Conservation (phyloP, 2,113 vertebrate species). For the Mugil cephalus region DNA sequence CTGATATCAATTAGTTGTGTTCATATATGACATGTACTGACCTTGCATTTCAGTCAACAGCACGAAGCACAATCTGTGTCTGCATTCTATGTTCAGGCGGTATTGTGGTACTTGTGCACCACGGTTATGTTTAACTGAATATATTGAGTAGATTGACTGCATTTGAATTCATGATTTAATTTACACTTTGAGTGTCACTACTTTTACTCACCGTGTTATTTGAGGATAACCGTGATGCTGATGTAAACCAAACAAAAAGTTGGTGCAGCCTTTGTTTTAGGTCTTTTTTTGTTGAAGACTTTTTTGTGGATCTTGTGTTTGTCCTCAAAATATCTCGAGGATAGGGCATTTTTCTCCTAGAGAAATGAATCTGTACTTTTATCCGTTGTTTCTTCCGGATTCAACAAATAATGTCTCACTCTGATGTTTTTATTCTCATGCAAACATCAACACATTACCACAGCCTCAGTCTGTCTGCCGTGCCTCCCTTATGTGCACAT, state of each 20-base stretch:
- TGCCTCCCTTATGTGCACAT: conserved; percentile 17
- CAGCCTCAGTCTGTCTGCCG: conserved; percentile 10
- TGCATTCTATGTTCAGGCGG: not conserved
- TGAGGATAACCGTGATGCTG: no score
- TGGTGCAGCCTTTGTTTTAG: not conserved
- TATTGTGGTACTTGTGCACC: not conserved
- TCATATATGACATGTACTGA: conserved; percentile 8
- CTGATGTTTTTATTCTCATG: conserved; percentile 14
- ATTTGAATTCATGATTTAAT: not conserved
- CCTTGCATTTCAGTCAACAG: not conserved
- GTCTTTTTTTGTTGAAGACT: conserved; percentile 5
- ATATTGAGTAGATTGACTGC: not conserved
- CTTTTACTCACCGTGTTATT: no score
- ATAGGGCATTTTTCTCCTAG: conserved; percentile 20
- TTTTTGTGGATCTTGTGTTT: not conserved
- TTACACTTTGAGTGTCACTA: no score
- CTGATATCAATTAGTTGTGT: not conserved
- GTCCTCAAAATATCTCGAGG: not conserved
- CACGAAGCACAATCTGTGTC: not conserved
- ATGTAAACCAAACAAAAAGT: no score
- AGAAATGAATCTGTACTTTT: conserved; percentile 29
- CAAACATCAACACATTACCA: conserved; percentile 34
- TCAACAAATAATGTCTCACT: conserved; percentile 31
- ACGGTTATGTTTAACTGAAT: not conserved
- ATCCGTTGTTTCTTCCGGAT: conserved; percentile 19